Conservation (phyloP, 2,888 invertebrate species). For the Lamproptera curius region DNA sequence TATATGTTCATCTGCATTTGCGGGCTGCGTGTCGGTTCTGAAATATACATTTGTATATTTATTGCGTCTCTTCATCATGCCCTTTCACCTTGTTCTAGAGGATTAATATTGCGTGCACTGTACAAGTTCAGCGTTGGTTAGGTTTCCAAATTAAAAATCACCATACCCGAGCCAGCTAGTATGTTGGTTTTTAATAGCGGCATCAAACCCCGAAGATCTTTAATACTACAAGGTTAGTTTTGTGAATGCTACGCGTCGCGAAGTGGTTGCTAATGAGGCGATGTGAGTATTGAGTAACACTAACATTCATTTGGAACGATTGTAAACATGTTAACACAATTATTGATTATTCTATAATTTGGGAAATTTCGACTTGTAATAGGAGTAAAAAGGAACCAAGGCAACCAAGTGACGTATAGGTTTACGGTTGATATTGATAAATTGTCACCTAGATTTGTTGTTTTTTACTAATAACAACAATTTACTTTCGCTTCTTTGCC, state of each 20-base stretch:
- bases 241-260: constrained; percentile 15
- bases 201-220: constrained; percentile 25
- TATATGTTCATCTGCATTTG: constrained; percentile 24
- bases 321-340: not conserved
- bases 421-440: too few relatives aligned
- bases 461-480: too few relatives aligned
- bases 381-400: too few relatives aligned
- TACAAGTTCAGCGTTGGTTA: constrained; percentile 24
- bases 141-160: constrained; percentile 40
- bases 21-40: constrained; percentile 38
- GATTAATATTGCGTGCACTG: constrained; percentile 32
- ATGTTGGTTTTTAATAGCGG: constrained; percentile 23
- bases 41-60: constrained; percentile 25
- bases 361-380: too few relatives aligned
- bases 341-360: too few relatives aligned
- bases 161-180: constrained; percentile 61
- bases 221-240: constrained; percentile 37
- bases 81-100: constrained; percentile 33
- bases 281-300: constrained; percentile 16
- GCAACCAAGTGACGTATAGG: too few relatives aligned
- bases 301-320: not conserved
- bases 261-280: constrained; percentile 17
- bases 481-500: too few relatives aligned
- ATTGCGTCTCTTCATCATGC: constrained; percentile 2
- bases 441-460: too few relatives aligned